Percentiles rank a stretch among this genome's conserved stretches.
phyloP scores from a whole-genome alignment of 1,140 invertebrate genomes.

The Heterodera carotae region DNA sequence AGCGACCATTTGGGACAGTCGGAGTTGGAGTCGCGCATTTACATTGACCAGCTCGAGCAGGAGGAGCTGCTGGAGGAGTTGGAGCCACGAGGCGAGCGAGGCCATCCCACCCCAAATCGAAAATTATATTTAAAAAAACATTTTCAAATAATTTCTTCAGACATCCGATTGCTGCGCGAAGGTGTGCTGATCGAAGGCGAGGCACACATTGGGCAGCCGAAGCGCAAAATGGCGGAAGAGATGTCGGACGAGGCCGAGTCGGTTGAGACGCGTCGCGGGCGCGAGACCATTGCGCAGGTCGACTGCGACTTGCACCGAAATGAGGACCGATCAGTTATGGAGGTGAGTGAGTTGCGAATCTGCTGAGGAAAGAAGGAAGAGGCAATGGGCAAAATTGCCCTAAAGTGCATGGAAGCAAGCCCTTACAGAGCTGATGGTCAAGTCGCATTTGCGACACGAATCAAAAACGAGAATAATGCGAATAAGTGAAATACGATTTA shows the following conservation, averaged over 20 bases:
- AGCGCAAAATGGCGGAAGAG: conserved; percentile 16
- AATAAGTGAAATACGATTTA: too few species aligned
- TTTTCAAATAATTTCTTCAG: neutral
- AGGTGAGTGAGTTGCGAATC: conserved; percentile 10
- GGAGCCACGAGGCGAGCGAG: conserved; percentile 18
- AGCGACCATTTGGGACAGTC: conserved; percentile 34
- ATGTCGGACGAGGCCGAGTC: conserved; percentile 46
- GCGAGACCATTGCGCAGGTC: conserved; percentile 24
- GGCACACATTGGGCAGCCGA: conserved; percentile 25
- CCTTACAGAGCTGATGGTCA: too few species aligned
- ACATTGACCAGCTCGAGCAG: conserved; percentile 47
- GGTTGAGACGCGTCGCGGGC: conserved; percentile 36
- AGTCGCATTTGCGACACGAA: too few species aligned
- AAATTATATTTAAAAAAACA: too few species aligned
- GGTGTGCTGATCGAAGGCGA: conserved; percentile 42
- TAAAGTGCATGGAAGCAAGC: too few species aligned
- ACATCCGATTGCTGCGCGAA: conserved; percentile 47
- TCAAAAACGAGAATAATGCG: too few species aligned
- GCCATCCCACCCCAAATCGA: too few species aligned
- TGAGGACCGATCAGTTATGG: conserved; percentile 38
- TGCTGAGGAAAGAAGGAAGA: too few species aligned
- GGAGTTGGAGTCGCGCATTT: conserved; percentile 33
- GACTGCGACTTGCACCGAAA: conserved; percentile 41
- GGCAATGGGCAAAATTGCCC: too few species aligned
- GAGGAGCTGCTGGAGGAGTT: conserved; percentile 42